A percentile compares a stretch with the other conserved stretches of the same genome.
Conservation (phyloP, 2,113 vertebrate species). For the Ictalurus punctatus region DNA sequence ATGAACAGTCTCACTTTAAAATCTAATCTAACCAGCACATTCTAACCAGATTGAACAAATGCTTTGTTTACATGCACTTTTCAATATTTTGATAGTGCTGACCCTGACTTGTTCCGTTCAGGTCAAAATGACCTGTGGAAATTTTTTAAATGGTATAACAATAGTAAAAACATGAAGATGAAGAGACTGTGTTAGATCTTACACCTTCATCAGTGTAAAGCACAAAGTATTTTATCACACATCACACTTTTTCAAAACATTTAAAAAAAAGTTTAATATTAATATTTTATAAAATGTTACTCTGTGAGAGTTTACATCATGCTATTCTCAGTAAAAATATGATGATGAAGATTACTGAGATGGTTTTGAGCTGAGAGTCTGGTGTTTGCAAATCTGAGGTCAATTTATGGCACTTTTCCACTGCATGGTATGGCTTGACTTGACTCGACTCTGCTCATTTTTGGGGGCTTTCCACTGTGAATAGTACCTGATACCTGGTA, state of each 20-base stretch:
- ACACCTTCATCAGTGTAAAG: not conserved
- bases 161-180: not conserved
- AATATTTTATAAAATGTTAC: not conserved
- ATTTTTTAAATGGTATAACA: not conserved
- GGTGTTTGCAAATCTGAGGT: not conserved
- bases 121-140: not conserved
- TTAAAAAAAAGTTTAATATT: not conserved
- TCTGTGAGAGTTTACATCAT: not conserved
- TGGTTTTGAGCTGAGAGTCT: not conserved
- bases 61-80: not conserved
- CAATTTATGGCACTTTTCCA: no score
- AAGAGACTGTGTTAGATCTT: not conserved
- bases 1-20: not conserved
- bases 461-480: no score
- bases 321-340: not conserved
- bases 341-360: not conserved
- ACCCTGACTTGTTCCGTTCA: not conserved
- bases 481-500: no score
- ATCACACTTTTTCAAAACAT: not conserved
- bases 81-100: not conserved
- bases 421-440: no score
- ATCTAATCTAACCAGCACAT: not conserved
- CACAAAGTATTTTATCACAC: not conserved
- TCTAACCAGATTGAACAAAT: no score
- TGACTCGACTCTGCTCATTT: no score